Conservation (phyloP, 2,113 vertebrate species). For the Thermophis baileyi region DNA sequence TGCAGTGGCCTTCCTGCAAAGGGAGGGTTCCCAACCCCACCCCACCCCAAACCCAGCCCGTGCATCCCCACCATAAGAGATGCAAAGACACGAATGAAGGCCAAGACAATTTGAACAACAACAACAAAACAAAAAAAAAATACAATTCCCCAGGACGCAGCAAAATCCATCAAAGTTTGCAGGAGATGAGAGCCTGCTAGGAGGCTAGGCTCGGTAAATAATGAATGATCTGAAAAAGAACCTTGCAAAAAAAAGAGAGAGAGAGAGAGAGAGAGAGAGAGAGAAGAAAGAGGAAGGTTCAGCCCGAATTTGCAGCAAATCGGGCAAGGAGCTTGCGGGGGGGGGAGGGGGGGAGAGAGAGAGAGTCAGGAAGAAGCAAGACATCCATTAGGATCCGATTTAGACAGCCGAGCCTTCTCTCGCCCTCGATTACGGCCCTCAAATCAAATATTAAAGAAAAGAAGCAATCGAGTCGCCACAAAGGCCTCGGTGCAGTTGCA, state of each 20-base stretch:
- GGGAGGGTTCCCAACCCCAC: not conserved
- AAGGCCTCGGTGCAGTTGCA: not conserved
- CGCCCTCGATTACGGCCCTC: not conserved
- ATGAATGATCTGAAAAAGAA: not conserved
- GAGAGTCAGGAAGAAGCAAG: not conserved
- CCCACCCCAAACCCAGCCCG: not conserved
- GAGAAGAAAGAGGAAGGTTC: too few relatives aligned
- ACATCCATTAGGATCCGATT: not conserved
- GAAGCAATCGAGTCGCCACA: not conserved
- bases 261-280: too few relatives aligned
- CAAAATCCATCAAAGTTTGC: not conserved
- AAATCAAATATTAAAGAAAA: not conserved
- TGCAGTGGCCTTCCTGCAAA: not conserved
- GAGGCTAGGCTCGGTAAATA: not conserved
- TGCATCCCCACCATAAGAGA: not conserved
- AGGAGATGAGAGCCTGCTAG: not conserved
- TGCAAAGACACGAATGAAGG: not conserved
- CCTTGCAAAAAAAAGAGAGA: not conserved
- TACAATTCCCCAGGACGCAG: not conserved
- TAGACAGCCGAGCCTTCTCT: not conserved
- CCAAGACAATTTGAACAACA: not conserved
- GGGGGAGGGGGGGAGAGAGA: fast-evolving
- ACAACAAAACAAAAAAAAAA: not conserved
- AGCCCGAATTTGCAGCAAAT: not conserved
- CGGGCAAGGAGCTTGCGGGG: too few relatives aligned